phyloP scores from a whole-genome alignment of 1,140 invertebrate genomes.

The Hestina assimilis region DNA sequence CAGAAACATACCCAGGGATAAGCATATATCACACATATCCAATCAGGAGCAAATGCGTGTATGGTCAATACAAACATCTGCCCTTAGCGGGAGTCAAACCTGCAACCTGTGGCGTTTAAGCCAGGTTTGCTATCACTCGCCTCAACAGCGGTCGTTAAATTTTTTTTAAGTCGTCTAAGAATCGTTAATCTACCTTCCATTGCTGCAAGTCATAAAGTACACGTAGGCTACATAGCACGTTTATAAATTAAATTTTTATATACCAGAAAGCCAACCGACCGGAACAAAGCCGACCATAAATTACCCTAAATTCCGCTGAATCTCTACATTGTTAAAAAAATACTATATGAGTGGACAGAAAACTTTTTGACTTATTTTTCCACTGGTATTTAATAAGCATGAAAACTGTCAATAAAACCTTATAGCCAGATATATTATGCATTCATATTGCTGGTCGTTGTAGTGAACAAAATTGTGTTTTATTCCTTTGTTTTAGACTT shows the following conservation, averaged over 20 bases:
- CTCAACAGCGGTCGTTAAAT: too few species aligned
- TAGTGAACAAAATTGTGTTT: background rate
- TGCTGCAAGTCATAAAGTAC: too few species aligned
- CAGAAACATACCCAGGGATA: too few species aligned
- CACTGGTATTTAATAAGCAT: slow-evolving; percentile 1
- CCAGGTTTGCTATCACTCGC: too few species aligned
- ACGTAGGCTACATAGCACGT: too few species aligned
- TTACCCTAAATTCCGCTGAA: slow-evolving; percentile 3
- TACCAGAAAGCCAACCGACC: background rate
- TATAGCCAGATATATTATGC: background rate
- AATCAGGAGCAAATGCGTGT: too few species aligned
- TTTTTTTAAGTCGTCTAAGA: too few species aligned
- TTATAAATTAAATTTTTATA: background rate
- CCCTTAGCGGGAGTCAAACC: too few species aligned
- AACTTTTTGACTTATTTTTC: slow-evolving; percentile 6
- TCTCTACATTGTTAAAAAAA: slow-evolving; percentile 15
- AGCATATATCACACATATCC: too few species aligned
- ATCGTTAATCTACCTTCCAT: too few species aligned
- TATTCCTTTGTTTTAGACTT: background rate
- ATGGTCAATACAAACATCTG: too few species aligned
- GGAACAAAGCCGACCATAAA: slow-evolving; percentile 6
- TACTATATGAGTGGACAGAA: slow-evolving; percentile 12
- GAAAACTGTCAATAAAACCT: background rate
- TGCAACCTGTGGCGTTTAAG: too few species aligned
- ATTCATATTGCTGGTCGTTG: background rate